A percentile compares a stretch with the other conserved stretches of the same genome.
phyloP scores from a whole-genome alignment of 2,113 vertebrate genomes.

The Cyanocitta stelleri region DNA sequence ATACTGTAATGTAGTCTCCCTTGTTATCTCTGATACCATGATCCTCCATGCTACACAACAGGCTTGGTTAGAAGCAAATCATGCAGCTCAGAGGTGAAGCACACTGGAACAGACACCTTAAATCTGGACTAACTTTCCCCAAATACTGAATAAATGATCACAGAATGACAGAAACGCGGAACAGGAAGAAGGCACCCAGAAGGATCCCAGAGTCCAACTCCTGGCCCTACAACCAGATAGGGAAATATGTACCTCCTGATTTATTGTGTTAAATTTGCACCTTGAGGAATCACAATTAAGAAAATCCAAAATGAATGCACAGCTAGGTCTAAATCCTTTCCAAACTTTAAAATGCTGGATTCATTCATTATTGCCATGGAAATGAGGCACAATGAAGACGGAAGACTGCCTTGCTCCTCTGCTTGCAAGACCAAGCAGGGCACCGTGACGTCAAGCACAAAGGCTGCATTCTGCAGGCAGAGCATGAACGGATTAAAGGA shows the following conservation, averaged over 20 bases:
- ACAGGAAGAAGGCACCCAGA: not conserved
- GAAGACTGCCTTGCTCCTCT: not conserved
- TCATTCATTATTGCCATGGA: not conserved
- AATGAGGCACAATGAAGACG: not conserved
- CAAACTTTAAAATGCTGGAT: not conserved
- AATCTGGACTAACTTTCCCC: not conserved
- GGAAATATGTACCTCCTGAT: not conserved
- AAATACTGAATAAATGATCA: not conserved
- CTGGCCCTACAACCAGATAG: not conserved
- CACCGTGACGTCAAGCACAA: rapidly evolving
- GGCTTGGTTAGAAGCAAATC: conserved; percentile 1
- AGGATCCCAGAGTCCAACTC: not conserved
- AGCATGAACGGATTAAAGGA: rapidly evolving
- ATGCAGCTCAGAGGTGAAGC: conserved; percentile 26
- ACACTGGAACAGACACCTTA: not conserved
- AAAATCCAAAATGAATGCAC: not conserved
- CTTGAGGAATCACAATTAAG: not conserved
- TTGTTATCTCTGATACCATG: not conserved
- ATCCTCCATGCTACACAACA: conserved; percentile 22
- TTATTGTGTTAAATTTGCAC: not conserved
- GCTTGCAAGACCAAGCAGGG: not conserved
- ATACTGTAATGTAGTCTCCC: not conserved
- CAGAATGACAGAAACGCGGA: not conserved
- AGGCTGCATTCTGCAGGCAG: rapidly evolving
- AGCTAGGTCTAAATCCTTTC: not conserved